Percentiles rank a stretch among this genome's conserved stretches.
Conservation (phyloP, 2,797 vertebrate species). For the Trichosurus vulpecula region DNA sequence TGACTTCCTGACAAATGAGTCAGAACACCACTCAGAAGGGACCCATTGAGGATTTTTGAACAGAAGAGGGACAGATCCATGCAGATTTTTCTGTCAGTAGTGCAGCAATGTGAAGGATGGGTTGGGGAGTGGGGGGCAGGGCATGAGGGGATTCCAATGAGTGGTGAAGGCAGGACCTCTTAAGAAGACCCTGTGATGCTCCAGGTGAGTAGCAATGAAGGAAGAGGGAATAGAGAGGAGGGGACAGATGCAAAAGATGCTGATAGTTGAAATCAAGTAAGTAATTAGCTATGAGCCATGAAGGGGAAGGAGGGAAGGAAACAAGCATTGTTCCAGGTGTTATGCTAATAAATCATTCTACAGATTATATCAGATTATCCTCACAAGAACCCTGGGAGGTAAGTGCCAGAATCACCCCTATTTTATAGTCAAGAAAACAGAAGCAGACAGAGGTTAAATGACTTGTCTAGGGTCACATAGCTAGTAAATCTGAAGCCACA, state of each 20-base stretch:
- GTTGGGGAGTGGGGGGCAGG: not conserved
- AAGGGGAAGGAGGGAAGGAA: not conserved
- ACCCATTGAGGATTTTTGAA: not conserved
- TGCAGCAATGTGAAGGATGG: not conserved
- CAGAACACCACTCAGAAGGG: not conserved
- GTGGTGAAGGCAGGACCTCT: not conserved
- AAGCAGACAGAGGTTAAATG: not conserved
- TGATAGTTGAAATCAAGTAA: not conserved
- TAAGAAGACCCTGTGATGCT: not conserved
- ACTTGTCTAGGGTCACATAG: not conserved
- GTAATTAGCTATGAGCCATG: not conserved
- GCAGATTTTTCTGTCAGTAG: not conserved
- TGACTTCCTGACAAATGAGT: not conserved
- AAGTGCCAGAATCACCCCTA: not conserved
- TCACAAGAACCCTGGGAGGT: not conserved
- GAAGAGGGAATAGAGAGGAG: not conserved
- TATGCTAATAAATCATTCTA: not conserved
- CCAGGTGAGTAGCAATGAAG: not conserved
- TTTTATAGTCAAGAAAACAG: not conserved
- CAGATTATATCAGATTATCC: not conserved
- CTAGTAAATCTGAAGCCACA: not conserved
- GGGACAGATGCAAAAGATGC: not conserved
- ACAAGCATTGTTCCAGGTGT: not conserved
- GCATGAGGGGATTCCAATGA: not conserved
- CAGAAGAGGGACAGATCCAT: not conserved